Evolutionary conservation across 2,797 vertebrate genomes (phyloP).

Genomic region (Sylvia borin): DNA sequence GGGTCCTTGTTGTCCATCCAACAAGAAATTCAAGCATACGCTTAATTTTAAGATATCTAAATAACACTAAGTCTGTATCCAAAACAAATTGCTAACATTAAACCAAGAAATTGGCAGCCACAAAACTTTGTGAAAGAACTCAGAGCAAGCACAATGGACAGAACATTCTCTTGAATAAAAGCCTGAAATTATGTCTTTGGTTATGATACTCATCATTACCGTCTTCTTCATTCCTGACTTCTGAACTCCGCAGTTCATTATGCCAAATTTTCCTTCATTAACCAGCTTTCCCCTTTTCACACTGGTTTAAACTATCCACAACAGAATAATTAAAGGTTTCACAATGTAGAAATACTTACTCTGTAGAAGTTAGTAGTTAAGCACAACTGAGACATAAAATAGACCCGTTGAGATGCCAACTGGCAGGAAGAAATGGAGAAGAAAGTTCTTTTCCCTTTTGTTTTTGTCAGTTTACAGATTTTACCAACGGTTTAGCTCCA

Average conservation of each 20-base stretch:
- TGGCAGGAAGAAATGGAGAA: slow-evolving; percentile 13
- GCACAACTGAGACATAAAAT: slow-evolving; percentile 6
- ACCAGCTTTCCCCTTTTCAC: not conserved
- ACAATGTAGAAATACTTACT: not conserved
- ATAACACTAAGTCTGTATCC: not conserved
- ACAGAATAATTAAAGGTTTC: not conserved
- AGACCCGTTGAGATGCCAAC: not conserved
- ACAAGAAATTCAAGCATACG: not conserved
- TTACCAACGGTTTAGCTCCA: not conserved
- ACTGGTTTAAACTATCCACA: not conserved
- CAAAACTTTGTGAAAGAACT: not conserved
- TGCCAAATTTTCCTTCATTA: not conserved
- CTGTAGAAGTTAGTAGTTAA: not conserved
- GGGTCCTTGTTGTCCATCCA: rapidly evolving
- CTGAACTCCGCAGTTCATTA: not conserved
- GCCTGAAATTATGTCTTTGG: not conserved
- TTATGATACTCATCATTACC: not conserved
- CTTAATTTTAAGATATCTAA: not conserved
- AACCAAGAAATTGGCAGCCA: not conserved
- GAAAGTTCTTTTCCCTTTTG: not conserved
- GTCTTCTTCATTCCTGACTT: not conserved
- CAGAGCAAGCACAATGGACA: not conserved
- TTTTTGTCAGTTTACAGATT: slow-evolving; percentile 20
- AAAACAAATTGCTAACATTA: not conserved
- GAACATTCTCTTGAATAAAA: not conserved